Percentiles rank a stretch among this genome's conserved stretches.
Conservation (phyloP, 2,888 invertebrate species). For the Cheilosia vernalis region DNA sequence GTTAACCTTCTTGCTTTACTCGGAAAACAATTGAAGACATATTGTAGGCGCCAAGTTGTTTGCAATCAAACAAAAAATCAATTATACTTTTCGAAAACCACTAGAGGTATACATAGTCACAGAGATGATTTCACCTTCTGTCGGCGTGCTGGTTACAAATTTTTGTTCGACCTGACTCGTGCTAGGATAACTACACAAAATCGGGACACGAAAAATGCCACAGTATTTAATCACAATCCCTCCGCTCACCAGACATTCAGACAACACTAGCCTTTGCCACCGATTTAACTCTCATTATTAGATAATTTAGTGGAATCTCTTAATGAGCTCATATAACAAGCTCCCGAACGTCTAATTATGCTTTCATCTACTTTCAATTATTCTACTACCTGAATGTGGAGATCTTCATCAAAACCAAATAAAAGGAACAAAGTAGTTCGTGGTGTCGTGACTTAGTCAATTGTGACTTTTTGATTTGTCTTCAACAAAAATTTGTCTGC, state of each 20-base stretch:
- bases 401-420: conserved; percentile 16
- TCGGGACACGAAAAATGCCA: background rate
- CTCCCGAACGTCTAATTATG: conserved; percentile 58
- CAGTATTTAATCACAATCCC: background rate
- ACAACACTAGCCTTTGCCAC: background rate
- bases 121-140: background rate
- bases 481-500: background rate
- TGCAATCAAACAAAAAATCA: background rate
- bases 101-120: background rate
- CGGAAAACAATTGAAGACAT: background rate
- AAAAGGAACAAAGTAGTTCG: background rate
- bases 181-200: background rate
- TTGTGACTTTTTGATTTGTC: background rate
- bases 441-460: conserved; percentile 3
- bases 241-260: conserved; percentile 2
- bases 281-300: conserved; percentile 70
- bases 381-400: conserved; percentile 18
- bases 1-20: background rate
- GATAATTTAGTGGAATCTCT: conserved; percentile 67
- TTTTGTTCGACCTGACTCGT: conserved; percentile 2
- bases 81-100: background rate
- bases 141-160: background rate
- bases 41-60: background rate
- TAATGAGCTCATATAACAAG: conserved; percentile 63
- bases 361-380: conserved; percentile 58